Conservation (phyloP, 2,888 invertebrate genomes). For the Leptopilina myrica region DNA sequence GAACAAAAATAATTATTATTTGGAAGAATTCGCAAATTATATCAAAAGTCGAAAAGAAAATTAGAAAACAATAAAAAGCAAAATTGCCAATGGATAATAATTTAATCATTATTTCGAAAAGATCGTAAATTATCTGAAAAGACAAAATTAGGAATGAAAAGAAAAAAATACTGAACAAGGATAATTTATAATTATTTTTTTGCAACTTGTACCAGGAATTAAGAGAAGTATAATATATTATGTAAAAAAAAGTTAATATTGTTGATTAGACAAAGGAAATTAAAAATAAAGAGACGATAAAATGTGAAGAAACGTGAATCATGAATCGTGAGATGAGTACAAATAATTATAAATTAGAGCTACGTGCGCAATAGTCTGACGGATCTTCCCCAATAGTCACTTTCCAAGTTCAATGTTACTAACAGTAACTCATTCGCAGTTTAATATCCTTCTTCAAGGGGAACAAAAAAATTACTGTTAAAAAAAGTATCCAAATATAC, state of each 20-base stretch:
- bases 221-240: neutral
- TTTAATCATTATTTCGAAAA: no score
- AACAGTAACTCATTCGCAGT: constrained; percentile 13
- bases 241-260: neutral
- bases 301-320: constrained; percentile 20
- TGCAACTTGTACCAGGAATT: neutral
- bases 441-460: constrained; percentile 14
- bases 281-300: constrained; percentile 4
- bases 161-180: no score
- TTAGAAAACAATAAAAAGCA: no score
- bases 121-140: no score
- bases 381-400: neutral
- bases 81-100: no score
- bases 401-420: constrained; percentile 33
- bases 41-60: no score
- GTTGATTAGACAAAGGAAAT: constrained; percentile 12
- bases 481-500: neutral
- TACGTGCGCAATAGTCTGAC: constrained; percentile 4
- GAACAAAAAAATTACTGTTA: neutral
- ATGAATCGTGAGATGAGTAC: constrained; percentile 33
- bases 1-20: no score
- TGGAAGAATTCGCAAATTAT: no score
- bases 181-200: no score
- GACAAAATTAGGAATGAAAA: no score
- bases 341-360: constrained; percentile 22